Percentiles rank a stretch among this genome's conserved stretches.
phyloP scores from a whole-genome alignment of 35 echinoderm and acorn worm genomes.

The Ophioderma brevispina region DNA sequence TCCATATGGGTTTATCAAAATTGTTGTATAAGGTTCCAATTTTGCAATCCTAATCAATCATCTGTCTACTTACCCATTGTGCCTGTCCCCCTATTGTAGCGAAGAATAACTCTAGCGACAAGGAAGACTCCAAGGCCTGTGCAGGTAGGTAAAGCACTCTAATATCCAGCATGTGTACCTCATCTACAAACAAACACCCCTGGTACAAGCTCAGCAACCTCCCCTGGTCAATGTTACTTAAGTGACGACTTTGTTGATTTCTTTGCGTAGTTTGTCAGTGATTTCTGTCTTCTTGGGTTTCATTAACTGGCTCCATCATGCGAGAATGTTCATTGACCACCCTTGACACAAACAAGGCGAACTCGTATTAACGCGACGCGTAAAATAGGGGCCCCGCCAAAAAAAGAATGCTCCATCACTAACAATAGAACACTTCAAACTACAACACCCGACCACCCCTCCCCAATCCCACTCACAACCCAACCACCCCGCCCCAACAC shows the following conservation, averaged over 20 bases:
- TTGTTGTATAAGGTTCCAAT: no score
- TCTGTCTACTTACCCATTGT: slow-evolving; percentile 72
- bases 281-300: slow-evolving; percentile 99
- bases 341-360: no score
- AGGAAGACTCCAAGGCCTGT: slow-evolving; percentile 94
- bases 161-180: slow-evolving; percentile 99
- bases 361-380: no score
- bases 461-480: no score
- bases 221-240: slow-evolving; percentile 99
- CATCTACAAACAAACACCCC: slow-evolving; percentile 96
- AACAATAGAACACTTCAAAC: no score
- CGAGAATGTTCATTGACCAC: slow-evolving; percentile 97
- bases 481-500: no score
- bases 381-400: no score
- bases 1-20: no score
- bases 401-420: no score
- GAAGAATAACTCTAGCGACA: slow-evolving; percentile 95
- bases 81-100: slow-evolving; percentile 89
- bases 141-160: slow-evolving; percentile 97
- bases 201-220: slow-evolving; percentile 93
- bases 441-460: no score
- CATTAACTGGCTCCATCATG: slow-evolving; percentile 99
- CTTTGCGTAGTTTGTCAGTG: slow-evolving; percentile 97
- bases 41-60: no score
- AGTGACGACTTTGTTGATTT: slow-evolving; percentile 99